Evolutionary conservation across 2,888 invertebrate genomes (phyloP), one percentile per base, ranked within the genome.

Genomic region (Lydus trimaculatus): DNA sequence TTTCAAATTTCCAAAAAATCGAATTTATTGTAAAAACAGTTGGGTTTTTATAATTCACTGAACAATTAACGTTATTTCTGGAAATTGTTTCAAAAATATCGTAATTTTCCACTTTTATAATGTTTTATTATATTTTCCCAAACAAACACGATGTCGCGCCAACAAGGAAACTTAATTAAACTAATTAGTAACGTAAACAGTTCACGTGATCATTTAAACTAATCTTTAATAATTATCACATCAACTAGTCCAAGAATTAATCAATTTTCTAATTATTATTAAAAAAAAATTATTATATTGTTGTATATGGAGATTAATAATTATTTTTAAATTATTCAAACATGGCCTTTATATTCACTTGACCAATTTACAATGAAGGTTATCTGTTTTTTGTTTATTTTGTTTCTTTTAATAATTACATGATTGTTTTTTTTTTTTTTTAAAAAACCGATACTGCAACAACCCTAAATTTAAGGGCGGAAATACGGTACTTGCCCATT

Each of bases 181-280:
- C 60, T 60, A 60, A 60, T 60, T 60, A 20, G 31, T 36, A 13
- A 20, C 17, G 60, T 60, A 13, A 60, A 60, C 60, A 36, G 28
- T 33, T 60, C 33, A 60, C 60, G 17, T 33, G 31, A n/a, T 31
- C 28, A 52, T 65, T 65, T 33, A 65, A 52, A 60, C 48, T 59
- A 61, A 65, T 65, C 59, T 58, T 20, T 59, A 1, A 15, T 33
- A 61, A 65, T 65, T 65, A 65, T 33, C 17, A 28, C 31, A 39
- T 20, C 4, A 65, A 58, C 20, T 58, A 43, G 43, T 65, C 65
- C 60, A 65, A 60, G 48, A 43, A 59, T 17, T 36, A 28, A 28
- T 65, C 64, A 48, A 65, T 48, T 60, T 33, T 15, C 31, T 65
- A 7, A 43, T 56, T 33, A 61, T 60, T 60, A 48, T 25, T 59